Evolutionary conservation across 2,113 vertebrate genomes (phyloP), one percentile per base, ranked within the genome.

Genomic region (Sinocyclocheilus rhinocerous): DNA sequence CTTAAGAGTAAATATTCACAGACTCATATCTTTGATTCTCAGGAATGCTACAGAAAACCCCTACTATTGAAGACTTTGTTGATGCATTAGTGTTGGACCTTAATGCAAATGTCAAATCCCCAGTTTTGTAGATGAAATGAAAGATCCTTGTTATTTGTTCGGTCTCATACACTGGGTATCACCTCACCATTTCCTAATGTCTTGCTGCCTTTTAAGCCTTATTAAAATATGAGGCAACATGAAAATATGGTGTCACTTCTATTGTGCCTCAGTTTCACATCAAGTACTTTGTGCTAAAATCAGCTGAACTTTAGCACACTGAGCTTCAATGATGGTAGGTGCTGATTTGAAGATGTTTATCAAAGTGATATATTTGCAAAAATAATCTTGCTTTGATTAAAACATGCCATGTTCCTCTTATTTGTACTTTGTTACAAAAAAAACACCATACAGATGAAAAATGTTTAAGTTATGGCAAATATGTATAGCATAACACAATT

Each of bases 21-120:
- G 6, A 26, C 20, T 18, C 4, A 8, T 15, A 20, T 82, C 20
- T 48, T n/a, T 15, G 78, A 22, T 63, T 16, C 80, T 48, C 39
- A 88, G 87, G 84, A 78, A 86, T 86, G 87, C 67, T 86, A 13
- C 84, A 88, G 79, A 86, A 78, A 29, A 63, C 84, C 11, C 84
- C 84, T n/a, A 84, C 84, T 15, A 57, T 80, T 78, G 84, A 88
- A 83, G 81, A 88, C 29, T 65, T 86, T 69, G 84, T 86, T 12
- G 80, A 88, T n/a, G 84, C 84, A 73, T 57, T 88, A 9, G 87
- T 88, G 36, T 22, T 85, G 18, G 87, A 86, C n/a, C 42, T 86
- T 22, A 81, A 84, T 36, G 75, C 59, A 83, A 39, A 36, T 29
- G 29, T 33, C 29, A 33, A 33, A 33, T 33, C 48, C 7, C 11